Conservation (phyloP, 2,113 vertebrate genomes). For the Carettochelys insculpta region DNA sequence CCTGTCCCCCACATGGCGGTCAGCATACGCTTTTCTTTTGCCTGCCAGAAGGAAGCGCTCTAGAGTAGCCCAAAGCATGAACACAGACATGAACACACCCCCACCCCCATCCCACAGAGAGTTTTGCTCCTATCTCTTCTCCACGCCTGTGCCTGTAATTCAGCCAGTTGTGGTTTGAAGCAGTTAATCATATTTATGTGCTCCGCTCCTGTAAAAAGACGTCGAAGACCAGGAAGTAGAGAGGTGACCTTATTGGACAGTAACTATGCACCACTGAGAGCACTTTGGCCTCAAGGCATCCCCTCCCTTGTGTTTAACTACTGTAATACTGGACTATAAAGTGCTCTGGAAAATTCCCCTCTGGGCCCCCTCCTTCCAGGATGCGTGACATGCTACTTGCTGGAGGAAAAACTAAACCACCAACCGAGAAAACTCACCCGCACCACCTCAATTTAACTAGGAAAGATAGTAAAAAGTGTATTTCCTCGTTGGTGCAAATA, state of each 20-base stretch:
- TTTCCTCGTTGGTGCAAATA: not conserved
- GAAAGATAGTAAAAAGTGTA: not conserved
- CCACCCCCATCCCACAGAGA: not conserved
- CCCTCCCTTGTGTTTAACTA: not conserved
- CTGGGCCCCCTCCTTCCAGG: not conserved
- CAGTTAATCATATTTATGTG: not conserved
- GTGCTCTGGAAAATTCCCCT: constrained; percentile 17
- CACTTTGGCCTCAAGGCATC: not conserved
- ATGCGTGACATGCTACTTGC: not conserved
- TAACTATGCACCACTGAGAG: not conserved
- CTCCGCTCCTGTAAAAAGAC: not conserved
- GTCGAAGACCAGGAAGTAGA: constrained; percentile 7
- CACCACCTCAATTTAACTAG: not conserved
- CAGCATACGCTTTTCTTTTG: not conserved
- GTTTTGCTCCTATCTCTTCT: not conserved
- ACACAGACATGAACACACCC: too few relatives aligned
- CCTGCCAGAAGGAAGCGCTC: accelerated
- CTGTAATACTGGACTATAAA: constrained; percentile 29
- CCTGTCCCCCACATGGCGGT: not conserved
- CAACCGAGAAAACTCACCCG: not conserved
- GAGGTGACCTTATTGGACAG: not conserved
- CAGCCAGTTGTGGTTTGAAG: not conserved
- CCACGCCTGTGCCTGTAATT: not conserved
- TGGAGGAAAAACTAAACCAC: not conserved
- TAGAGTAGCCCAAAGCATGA: not conserved